Conservation (phyloP, 2,888 invertebrate species). For the Drosophila algonquin region DNA sequence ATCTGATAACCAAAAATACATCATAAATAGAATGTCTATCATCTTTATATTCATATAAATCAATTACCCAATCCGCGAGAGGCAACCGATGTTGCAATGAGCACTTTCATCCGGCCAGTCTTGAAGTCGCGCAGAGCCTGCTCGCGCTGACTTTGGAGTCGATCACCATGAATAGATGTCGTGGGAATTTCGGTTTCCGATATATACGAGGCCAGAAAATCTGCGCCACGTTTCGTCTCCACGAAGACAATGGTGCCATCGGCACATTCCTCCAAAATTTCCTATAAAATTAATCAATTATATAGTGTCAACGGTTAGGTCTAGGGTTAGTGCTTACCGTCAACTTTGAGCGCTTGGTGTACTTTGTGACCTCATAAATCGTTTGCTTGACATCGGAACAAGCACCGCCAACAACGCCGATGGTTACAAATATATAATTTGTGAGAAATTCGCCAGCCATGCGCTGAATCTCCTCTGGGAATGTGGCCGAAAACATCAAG, state of each 20-base stretch:
- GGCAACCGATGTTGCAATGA: slow-evolving; percentile 98
- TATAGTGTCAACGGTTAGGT: neutral
- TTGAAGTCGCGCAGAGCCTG: slow-evolving; percentile 96
- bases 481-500: slow-evolving; percentile 99
- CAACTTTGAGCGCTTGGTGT: slow-evolving; percentile 90
- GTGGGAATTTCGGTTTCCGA: slow-evolving; percentile 93
- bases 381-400: slow-evolving; percentile 94
- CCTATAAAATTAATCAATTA: slow-evolving; percentile 53
- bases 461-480: slow-evolving; percentile 98
- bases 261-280: slow-evolving; percentile 78
- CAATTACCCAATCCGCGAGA: slow-evolving; percentile 92
- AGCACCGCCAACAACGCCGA: slow-evolving; percentile 97
- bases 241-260: slow-evolving; percentile 93
- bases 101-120: slow-evolving; percentile 89
- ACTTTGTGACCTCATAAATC: slow-evolving; percentile 88
- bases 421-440: slow-evolving; percentile 93
- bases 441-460: slow-evolving; percentile 91
- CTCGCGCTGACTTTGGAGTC: slow-evolving; percentile 97
- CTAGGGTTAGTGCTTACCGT: slow-evolving; percentile 78
- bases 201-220: slow-evolving; percentile 93
- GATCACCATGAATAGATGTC: slow-evolving; percentile 99
- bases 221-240: slow-evolving; percentile 94
- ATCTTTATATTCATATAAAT: neutral
- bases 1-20: slow-evolving; percentile 85
- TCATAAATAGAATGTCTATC: neutral